Evolutionary conservation across 2,888 invertebrate genomes (phyloP), one percentile per base, ranked within the genome.

Genomic region (Cataglyphis albicans): DNA sequence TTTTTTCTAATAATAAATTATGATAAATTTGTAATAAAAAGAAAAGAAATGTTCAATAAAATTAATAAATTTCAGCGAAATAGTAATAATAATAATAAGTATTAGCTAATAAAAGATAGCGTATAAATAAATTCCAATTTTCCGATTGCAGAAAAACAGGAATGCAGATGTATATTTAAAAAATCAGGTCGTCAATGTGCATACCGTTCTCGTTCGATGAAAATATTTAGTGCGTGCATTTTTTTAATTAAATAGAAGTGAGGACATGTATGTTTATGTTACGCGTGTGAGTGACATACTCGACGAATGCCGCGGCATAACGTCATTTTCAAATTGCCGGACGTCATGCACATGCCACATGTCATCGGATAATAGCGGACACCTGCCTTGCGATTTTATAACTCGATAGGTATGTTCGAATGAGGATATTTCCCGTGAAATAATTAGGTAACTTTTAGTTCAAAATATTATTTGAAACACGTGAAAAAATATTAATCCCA

Each of bases 331-430:
- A 72, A 55, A 72, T 75, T 61, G 75, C 75, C 55, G 29, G 41
- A 81, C 55, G 81, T 75, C 74, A 64, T 81, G 48, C 41, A 81
- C 81, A 81, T 44, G 61, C 72, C 44, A 35, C 72, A 61, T 72
- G 72, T 80, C 67, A 80, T 80, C 59, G 78, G 72, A 80, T 80
- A 80, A 80, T 80, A 72, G 59, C 35, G 72, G 59, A 41, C 59
- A 57, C 44, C 59, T 44, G 73, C 72, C 72, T 61, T 80, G 59
- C 59, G 32, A 80, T 80, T 80, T 80, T 72, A 80, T 59, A 44
- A 35, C 21, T 72, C 72, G 44, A 72, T 59, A 72, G 59, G 35
- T 61, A 10, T 41, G 35, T 72, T 72, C 35, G 59, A 57, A 59
- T 48, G 41, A 80, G 29, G 35, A 61, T 61, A 72, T 80, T 80